These are phyloP conservation scores for Larimichthys polyactis DNA, from an alignment of 2,113 vertebrate genomes.

Conservation along the genomic window DNA sequence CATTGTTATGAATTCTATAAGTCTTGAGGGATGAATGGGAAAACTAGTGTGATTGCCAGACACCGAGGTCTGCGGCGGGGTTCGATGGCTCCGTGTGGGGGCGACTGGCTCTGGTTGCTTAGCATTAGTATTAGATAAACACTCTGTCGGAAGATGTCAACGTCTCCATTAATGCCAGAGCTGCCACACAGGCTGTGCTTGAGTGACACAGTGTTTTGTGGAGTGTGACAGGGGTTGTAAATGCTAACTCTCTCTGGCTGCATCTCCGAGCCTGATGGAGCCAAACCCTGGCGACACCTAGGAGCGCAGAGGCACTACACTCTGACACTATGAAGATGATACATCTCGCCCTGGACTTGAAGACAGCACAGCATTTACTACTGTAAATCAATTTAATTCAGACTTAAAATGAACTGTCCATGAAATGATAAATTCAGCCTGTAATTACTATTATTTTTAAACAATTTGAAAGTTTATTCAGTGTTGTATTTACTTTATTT, in stretches of 20 bases:
- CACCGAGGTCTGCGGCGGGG: conserved; percentile 61
- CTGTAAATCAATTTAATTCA: not conserved
- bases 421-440: conserved; percentile 12
- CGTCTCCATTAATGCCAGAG: conserved; percentile 84
- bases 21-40: conserved; percentile 71
- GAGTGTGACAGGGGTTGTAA: conserved; percentile 82
- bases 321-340: conserved; percentile 63
- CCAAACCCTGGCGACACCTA: conserved; percentile 72
- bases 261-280: conserved; percentile 67
- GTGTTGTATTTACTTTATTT: not conserved
- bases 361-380: conserved; percentile 5
- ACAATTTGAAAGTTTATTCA: not conserved
- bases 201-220: conserved; percentile 83
- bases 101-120: conserved; percentile 78
- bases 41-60: conserved; percentile 68
- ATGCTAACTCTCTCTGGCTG: conserved; percentile 81
- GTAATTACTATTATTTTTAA: conserved; percentile 8
- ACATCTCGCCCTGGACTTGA: conserved; percentile 52
- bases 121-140: conserved; percentile 84
- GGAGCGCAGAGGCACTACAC: conserved; percentile 58
- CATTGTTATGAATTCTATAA: conserved; percentile 73
- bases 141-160: conserved; percentile 84
- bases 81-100: conserved; percentile 74
- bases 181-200: conserved; percentile 80
- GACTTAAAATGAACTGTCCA: not conserved